Percentiles rank a stretch among this genome's conserved stretches.
Conservation (phyloP, 2,797 vertebrate genomes). For the Passerculus sandwichensis region DNA sequence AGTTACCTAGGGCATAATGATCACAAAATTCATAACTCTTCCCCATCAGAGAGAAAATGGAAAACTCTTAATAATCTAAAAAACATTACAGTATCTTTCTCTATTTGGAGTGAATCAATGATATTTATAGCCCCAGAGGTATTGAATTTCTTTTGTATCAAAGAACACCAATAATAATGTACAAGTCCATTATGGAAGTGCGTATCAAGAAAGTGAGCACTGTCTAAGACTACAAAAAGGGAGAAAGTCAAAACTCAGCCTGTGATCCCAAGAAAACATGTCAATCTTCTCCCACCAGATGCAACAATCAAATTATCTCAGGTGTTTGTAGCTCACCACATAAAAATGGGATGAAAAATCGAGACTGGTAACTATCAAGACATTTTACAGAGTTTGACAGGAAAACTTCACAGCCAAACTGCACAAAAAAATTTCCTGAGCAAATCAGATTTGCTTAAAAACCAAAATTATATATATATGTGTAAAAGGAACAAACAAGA, state of each 20-base stretch:
- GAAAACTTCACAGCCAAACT: not conserved
- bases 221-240: not conserved
- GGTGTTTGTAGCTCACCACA: not conserved
- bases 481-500: not conserved
- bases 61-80: constrained; percentile 65
- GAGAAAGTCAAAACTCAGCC: not conserved
- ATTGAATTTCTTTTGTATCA: constrained; percentile 57
- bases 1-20: constrained; percentile 49
- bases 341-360: not conserved
- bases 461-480: too few species aligned
- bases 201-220: not conserved
- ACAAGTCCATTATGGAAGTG: constrained; percentile 17
- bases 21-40: constrained; percentile 64
- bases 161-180: constrained; percentile 64
- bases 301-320: not conserved
- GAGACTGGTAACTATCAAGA: not conserved
- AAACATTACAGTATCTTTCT: constrained; percentile 51
- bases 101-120: constrained; percentile 62
- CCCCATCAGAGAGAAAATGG: constrained; percentile 23
- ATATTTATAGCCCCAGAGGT: constrained; percentile 66
- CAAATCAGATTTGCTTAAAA: not conserved
- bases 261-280: not conserved
- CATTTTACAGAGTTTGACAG: not conserved
- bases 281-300: not conserved
- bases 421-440: not conserved